A percentile compares a stretch with the other conserved stretches of the same genome.
These are phyloP conservation scores for Halocynthia roretzi DNA, from an alignment of 23 tunicate species.

Conservation along the genomic window DNA sequence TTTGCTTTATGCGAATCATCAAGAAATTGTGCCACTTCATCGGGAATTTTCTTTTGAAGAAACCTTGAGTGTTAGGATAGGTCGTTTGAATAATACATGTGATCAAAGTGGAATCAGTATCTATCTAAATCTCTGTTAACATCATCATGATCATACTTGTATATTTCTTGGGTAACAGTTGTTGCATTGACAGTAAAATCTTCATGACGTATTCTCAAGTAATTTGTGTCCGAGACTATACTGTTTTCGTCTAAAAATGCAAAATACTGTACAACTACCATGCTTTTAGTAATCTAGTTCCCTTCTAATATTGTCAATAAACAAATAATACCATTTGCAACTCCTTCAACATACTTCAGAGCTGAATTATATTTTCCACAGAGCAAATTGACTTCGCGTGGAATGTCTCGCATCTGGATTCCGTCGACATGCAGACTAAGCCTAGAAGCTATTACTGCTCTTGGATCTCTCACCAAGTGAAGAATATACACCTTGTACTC, in stretches of 20 bases:
- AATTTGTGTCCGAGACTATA: not conserved
- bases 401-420: not conserved
- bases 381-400: not conserved
- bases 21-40: not conserved
- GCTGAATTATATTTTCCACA: not conserved
- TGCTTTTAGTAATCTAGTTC: not conserved
- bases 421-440: constrained; percentile 4
- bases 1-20: not conserved
- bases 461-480: constrained; percentile 63
- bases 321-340: not conserved
- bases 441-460: constrained; percentile 57
- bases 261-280: not conserved
- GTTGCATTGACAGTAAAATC: constrained; percentile 25
- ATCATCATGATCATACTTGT: constrained; percentile 27
- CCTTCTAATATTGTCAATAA: not conserved
- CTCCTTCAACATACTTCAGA: not conserved
- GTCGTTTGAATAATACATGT: not conserved
- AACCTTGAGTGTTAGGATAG: not conserved
- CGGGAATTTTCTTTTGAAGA: not conserved
- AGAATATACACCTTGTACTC: constrained; percentile 9
- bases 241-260: not conserved
- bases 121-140: constrained; percentile 4
- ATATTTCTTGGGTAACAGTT: constrained; percentile 22
- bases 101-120: constrained; percentile 5
- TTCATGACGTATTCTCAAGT: constrained; percentile 31